Percentiles rank a stretch among this genome's conserved stretches.
These are phyloP conservation scores for Lepus oiostolus DNA, from an alignment of 2,797 vertebrate genomes.

Conservation along the genomic window DNA sequence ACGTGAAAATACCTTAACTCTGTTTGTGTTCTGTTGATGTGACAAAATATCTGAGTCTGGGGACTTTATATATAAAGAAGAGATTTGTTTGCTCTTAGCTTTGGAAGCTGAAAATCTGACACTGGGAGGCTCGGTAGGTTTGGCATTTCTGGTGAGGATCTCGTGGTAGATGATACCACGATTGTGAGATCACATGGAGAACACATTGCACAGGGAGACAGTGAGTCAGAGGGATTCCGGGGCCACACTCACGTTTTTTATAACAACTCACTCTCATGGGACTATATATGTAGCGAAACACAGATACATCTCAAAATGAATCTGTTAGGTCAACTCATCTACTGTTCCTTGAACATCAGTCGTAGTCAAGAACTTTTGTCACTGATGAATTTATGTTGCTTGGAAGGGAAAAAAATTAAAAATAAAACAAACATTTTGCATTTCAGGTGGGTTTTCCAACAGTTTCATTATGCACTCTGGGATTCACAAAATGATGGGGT, in stretches of 20 bases:
- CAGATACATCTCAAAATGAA: neutral
- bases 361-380: neutral
- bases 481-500: conserved; percentile 26
- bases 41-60: too few relatives aligned
- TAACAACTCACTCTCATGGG: neutral
- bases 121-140: too few relatives aligned
- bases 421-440: neutral
- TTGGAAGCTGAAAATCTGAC: too few relatives aligned
- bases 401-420: neutral
- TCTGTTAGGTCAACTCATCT: neutral
- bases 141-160: too few relatives aligned
- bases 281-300: neutral
- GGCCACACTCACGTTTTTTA: too few relatives aligned
- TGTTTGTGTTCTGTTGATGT: too few relatives aligned
- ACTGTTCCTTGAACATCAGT: neutral
- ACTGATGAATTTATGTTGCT: conserved; percentile 52
- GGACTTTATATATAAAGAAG: too few relatives aligned
- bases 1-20: neutral
- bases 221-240: too few relatives aligned
- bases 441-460: conserved; percentile 16
- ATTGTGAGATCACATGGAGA: too few relatives aligned
- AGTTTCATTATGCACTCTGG: neutral
- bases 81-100: too few relatives aligned
- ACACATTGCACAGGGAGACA: too few relatives aligned
- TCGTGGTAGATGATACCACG: too few relatives aligned